Conservation (phyloP, 1,140 invertebrate genomes). For the Contarinia nasturtii region DNA sequence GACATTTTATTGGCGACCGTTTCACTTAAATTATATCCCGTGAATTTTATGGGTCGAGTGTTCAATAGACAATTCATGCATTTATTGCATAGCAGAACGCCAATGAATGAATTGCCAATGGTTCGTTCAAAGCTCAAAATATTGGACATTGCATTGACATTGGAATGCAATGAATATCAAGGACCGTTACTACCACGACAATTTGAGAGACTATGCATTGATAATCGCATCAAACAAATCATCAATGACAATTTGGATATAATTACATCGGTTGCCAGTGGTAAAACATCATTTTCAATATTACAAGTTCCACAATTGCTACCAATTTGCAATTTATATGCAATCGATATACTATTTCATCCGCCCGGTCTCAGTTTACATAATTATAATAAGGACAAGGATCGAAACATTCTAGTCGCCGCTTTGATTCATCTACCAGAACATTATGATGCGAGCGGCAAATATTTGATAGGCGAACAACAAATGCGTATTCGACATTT, state of each 20-base stretch:
- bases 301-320: conserved; percentile 30
- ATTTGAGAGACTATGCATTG: conserved; percentile 14
- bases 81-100: conserved; percentile 28
- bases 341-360: conserved; percentile 40
- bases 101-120: conserved; percentile 10
- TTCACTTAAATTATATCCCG: conserved; percentile 41
- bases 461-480: conserved; percentile 38
- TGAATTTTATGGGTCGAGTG: conserved; percentile 38
- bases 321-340: conserved; percentile 34
- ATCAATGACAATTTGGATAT: conserved; percentile 26
- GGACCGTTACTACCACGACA: conserved; percentile 34
- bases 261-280: conserved; percentile 25
- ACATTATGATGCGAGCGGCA: conserved; percentile 35
- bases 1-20: conserved; percentile 43
- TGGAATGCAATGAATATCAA: conserved; percentile 37
- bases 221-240: conserved; percentile 32
- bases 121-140: conserved; percentile 33
- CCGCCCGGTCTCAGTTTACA: conserved; percentile 16
- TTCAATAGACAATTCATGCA: conserved; percentile 42
- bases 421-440: conserved; percentile 44
- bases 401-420: conserved; percentile 27
- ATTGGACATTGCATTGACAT: conserved; percentile 40
- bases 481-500: conserved; percentile 39
- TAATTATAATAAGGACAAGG: conserved; percentile 11
- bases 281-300: conserved; percentile 25